Evolutionary conservation across 2,888 invertebrate species (phyloP).

Genomic region (Dexiosoma caninum): DNA sequence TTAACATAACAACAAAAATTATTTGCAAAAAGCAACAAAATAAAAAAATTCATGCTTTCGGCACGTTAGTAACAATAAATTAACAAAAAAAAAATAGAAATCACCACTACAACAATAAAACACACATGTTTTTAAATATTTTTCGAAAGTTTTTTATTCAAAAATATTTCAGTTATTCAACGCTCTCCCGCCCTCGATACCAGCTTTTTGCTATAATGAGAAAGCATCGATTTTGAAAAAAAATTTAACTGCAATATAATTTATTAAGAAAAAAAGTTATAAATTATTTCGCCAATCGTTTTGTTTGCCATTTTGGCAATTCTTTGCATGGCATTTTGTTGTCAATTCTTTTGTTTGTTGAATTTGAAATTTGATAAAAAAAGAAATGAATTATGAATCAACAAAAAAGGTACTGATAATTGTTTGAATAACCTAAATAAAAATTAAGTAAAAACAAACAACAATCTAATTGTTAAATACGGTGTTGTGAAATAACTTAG

Average conservation of each 20-base stretch:
- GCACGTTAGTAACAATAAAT: conserved; percentile 30
- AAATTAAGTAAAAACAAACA: conserved; percentile 36
- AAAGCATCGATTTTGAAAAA: background rate
- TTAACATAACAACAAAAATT: conserved; percentile 29
- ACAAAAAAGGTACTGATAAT: background rate
- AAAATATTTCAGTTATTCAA: conserved; percentile 7
- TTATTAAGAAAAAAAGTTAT: background rate
- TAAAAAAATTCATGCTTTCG: conserved; percentile 5
- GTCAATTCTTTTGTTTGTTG: conserved; percentile 4
- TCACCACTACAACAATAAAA: conserved; percentile 10
- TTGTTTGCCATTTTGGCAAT: background rate
- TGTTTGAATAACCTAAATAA: conserved; percentile 18
- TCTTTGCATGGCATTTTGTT: background rate
- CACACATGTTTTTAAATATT: conserved; percentile 41
- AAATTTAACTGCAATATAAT: background rate
- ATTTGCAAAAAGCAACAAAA: conserved; percentile 36
- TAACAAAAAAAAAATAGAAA: background rate
- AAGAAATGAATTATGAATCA: background rate
- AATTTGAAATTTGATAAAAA: background rate
- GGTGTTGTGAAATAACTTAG: conserved; percentile 61
- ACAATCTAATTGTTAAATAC: conserved; percentile 59
- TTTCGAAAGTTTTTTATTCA: background rate
- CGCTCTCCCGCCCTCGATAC: background rate
- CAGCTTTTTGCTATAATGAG: background rate
- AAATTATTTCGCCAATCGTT: background rate